Evolutionary conservation across 2,888 invertebrate genomes (phyloP).

Genomic region (Altica lythri): DNA sequence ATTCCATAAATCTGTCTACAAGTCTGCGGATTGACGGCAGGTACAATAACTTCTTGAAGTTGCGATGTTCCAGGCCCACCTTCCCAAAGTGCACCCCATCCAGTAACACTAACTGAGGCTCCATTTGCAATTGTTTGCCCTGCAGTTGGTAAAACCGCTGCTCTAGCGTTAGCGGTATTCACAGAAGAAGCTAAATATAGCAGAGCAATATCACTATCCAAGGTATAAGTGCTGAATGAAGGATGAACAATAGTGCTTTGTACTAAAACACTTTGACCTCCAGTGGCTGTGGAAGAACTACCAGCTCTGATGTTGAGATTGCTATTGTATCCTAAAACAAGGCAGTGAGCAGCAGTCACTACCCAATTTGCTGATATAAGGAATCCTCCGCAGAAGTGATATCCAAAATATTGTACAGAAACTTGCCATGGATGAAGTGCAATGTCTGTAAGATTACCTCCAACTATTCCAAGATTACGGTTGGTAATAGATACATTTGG

Average conservation of each 20-base stretch:
- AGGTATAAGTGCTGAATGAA: not conserved
- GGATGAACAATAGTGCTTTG: not conserved
- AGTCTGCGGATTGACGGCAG: not conserved
- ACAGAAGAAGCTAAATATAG: not conserved
- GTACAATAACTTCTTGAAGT: conserved; percentile 2
- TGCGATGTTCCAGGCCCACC: too few species aligned
- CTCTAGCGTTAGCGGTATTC: not conserved
- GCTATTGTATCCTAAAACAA: not conserved
- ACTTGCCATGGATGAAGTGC: too few species aligned
- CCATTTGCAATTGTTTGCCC: not conserved
- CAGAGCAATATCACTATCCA: not conserved
- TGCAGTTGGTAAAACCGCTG: not conserved
- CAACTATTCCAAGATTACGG: too few species aligned
- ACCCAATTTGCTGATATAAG: conserved; percentile 14
- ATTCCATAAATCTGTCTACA: not conserved
- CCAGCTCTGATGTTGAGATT: conserved; percentile 2
- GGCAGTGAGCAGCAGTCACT: conserved; percentile 8
- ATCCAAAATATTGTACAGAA: not conserved
- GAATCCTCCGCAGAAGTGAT: conserved; percentile 9
- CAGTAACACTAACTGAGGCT: not conserved
- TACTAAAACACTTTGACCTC: not conserved
- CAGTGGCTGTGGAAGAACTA: not conserved
- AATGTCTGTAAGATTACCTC: too few species aligned
- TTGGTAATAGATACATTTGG: too few species aligned
- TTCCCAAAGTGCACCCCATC: not conserved